Evolutionary conservation across 2,888 invertebrate genomes (phyloP).

Genomic region (Hartigia nigra): DNA sequence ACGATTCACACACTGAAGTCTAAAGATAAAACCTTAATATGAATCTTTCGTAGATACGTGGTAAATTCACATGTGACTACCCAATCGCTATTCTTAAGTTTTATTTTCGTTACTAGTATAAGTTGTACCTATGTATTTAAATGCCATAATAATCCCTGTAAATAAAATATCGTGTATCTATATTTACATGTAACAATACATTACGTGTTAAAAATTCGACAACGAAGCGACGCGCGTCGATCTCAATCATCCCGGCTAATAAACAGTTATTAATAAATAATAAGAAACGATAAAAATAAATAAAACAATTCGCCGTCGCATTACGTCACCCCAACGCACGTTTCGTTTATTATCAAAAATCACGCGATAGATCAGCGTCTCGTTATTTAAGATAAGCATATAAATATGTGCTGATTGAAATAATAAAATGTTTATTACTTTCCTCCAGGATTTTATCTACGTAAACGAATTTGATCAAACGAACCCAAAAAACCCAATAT

Average conservation of each 20-base stretch:
- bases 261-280: not conserved
- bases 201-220: slow-evolving; percentile 21
- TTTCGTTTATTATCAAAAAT: not conserved
- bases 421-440: slow-evolving; percentile 6
- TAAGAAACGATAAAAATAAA: not conserved
- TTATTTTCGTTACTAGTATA: slow-evolving; percentile 29
- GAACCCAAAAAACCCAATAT: not conserved
- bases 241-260: slow-evolving; percentile 24
- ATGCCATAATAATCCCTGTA: slow-evolving; percentile 56
- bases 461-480: not conserved
- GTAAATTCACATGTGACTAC: not conserved
- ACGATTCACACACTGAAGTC: not conserved
- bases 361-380: not conserved
- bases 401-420: not conserved
- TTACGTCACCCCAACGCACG: not conserved
- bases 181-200: not conserved
- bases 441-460: not conserved
- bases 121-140: slow-evolving; percentile 57
- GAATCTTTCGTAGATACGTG: not conserved
- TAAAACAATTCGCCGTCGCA: not conserved
- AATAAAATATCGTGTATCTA: slow-evolving; percentile 37
- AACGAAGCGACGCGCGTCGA: slow-evolving; percentile 35
- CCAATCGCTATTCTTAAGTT: not conserved
- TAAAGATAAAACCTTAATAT: not conserved
- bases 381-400: not conserved